Base-by-base conservation (phyloP, 2,888 invertebrate genomes). In the Drosophila recens region DNA sequence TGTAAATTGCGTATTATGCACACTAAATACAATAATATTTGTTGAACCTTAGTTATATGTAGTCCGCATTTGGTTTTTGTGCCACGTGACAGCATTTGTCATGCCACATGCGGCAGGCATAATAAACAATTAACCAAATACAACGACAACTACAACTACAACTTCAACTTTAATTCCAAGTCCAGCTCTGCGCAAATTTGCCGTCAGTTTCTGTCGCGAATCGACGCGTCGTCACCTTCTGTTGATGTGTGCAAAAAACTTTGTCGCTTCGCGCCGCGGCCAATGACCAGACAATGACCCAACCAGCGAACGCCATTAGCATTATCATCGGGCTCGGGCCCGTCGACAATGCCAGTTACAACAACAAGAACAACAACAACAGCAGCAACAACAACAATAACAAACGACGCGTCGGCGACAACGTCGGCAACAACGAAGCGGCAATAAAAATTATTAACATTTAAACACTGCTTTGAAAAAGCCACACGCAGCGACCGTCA, bases 261-360 rank as follows among this genome's bases (percentile, higher is more conserved):
- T 75, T 77, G 78, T 67, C 79, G 75, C 75, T 80, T 69, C 69
- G 70, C 75, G 64, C 66, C 58, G 48, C 87, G 88, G 88, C 89
- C 88, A 89, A 84, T 89, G 88, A 88, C 88, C 88, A 88, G 88
- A 89, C 88, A 89, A 88, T 88, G 88, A 88, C 88, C 88, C 89
- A 90, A 75, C 87, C 72, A 58, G 65, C 87, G 85, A 89, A 75
- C 89, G 71, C 86, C 90, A 86, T 86, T 90, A 90, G 89, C 87
- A 90, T 90, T 88, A 90, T 89, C 90, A 88, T 66, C 75, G 61
- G 66, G 42, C 66, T 46, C 64, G 57, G 68, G 59, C 69, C 69
- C 46, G 62, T 43, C 67, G 52, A 45, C 53, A 59, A 49, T 48
- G 38, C 43, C 61, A 64, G 20, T 61, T 66, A n/a, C 75, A 48